Conservation (phyloP, 1,140 invertebrate genomes). For the Pseudomyrmex dendroicus region DNA sequence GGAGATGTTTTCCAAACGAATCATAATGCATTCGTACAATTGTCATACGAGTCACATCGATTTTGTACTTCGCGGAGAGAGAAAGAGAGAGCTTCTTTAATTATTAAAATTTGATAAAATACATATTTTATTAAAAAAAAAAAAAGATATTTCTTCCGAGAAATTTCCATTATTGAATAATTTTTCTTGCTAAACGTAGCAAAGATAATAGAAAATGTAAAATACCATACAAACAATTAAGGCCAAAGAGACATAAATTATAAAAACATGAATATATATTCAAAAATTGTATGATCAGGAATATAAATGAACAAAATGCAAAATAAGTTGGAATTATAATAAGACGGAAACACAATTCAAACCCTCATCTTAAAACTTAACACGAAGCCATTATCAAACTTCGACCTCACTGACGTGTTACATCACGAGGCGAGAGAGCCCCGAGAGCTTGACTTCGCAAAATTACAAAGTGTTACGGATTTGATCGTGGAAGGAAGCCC, state of each 20-base stretch:
- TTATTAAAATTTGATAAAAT: slow-evolving; percentile 29
- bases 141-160: too few species aligned
- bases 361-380: slow-evolving; percentile 40
- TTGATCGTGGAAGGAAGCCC: slow-evolving; percentile 57
- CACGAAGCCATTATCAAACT: slow-evolving; percentile 47
- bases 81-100: neutral
- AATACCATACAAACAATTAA: too few species aligned
- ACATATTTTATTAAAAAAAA: too few species aligned
- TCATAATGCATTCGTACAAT: slow-evolving; percentile 44
- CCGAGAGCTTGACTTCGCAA: slow-evolving; percentile 53
- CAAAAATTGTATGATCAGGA: neutral
- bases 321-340: slow-evolving; percentile 26
- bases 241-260: neutral
- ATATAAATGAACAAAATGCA: neutral
- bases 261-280: slow-evolving; percentile 2
- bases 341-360: slow-evolving; percentile 15
- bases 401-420: slow-evolving; percentile 35
- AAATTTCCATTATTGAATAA: too few species aligned
- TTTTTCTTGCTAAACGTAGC: too few species aligned
- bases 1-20: slow-evolving; percentile 45
- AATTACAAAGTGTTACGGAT: slow-evolving; percentile 61
- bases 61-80: slow-evolving; percentile 1
- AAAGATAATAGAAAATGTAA: too few species aligned
- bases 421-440: slow-evolving; percentile 27
- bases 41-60: slow-evolving; percentile 49